Percentiles rank a stretch among this genome's conserved stretches.
These are phyloP conservation scores for Falcunculus frontatus DNA, from an alignment of 2,113 vertebrate species.

Conservation along the genomic window DNA sequence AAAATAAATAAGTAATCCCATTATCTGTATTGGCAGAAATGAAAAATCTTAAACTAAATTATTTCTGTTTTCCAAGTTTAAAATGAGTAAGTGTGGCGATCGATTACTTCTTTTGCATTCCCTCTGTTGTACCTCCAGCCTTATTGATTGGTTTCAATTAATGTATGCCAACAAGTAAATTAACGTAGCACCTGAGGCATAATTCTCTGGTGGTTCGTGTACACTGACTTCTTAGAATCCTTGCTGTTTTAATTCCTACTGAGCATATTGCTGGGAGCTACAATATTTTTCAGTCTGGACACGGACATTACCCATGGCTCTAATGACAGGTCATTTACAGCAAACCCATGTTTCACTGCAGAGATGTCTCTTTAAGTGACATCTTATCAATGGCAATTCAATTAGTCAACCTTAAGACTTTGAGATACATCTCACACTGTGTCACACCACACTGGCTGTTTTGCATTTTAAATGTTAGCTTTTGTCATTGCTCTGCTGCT, in stretches of 20 bases:
- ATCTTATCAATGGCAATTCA: slow-evolving; percentile 86
- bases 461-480: slow-evolving; percentile 65
- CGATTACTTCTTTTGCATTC: slow-evolving; percentile 40
- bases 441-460: slow-evolving; percentile 36
- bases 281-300: slow-evolving; percentile 80
- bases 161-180: slow-evolving; percentile 77
- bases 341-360: slow-evolving; percentile 74
- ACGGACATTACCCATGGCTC: slow-evolving; percentile 74
- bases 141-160: slow-evolving; percentile 78
- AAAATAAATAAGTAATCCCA: slow-evolving; percentile 28
- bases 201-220: slow-evolving; percentile 60
- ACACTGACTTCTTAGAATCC: slow-evolving; percentile 33
- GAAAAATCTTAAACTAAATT: slow-evolving; percentile 47
- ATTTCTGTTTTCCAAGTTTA: slow-evolving; percentile 35
- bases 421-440: slow-evolving; percentile 48
- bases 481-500: neutral
- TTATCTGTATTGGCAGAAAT: slow-evolving; percentile 39
- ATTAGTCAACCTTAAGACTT: slow-evolving; percentile 78
- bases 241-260: slow-evolving; percentile 64
- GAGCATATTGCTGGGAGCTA: slow-evolving; percentile 75
- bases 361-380: slow-evolving; percentile 82
- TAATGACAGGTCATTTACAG: slow-evolving; percentile 80
- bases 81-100: slow-evolving; percentile 5
- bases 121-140: slow-evolving; percentile 41
- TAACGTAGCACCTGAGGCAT: slow-evolving; percentile 75